Conservation (phyloP, 2,888 invertebrate genomes). For the Dorcus hopei region DNA sequence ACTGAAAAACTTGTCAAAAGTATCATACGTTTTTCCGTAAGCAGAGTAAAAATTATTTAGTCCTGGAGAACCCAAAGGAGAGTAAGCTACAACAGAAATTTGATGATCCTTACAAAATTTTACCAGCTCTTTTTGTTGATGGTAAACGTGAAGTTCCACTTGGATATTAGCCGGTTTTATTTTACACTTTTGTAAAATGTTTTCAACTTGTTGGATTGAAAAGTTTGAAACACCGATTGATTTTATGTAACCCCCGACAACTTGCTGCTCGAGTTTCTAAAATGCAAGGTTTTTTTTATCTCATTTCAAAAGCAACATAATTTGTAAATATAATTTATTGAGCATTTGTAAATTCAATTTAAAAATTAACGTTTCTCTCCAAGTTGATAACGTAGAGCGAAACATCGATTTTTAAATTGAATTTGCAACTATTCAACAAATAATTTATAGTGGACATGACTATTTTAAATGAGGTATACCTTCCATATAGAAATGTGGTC, state of each 20-base stretch:
- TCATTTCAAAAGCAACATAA: too few relatives aligned
- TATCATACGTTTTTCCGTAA: constrained; percentile 51
- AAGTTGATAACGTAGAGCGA: background rate
- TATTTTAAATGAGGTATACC: background rate
- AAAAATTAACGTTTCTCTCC: too few relatives aligned
- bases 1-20: background rate
- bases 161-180: background rate
- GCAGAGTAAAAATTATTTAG: constrained; percentile 54
- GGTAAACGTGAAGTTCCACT: constrained; percentile 1
- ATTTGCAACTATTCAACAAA: too few relatives aligned
- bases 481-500: constrained; percentile 53
- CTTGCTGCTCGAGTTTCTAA: background rate
- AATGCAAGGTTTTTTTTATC: background rate
- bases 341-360: too few relatives aligned
- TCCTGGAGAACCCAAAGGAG: constrained; percentile 48
- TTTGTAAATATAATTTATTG: too few relatives aligned
- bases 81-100: constrained; percentile 1
- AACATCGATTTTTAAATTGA: background rate
- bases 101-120: constrained; percentile 1
- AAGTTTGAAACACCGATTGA: constrained; percentile 1
- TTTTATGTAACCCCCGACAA: background rate
- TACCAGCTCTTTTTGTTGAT: constrained; percentile 1
- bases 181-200: background rate
- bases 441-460: background rate
- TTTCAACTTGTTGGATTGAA: background rate